Percentiles rank a stretch among this genome's conserved stretches.
Conservation (phyloP, 2,888 invertebrate genomes). For the Pristionchus entomophagus region DNA sequence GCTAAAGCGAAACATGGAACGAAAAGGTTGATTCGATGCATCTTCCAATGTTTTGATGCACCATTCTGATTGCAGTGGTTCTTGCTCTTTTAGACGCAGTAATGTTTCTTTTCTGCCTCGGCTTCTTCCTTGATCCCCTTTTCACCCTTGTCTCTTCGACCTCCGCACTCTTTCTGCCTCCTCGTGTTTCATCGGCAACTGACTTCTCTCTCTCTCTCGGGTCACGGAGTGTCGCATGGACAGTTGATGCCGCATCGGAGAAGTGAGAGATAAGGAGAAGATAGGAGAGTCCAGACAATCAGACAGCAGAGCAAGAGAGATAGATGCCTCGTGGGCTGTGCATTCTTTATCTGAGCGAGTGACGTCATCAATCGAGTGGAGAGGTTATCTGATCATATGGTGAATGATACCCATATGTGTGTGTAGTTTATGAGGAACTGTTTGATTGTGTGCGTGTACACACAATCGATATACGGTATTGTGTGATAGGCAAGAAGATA, state of each 20-base stretch:
- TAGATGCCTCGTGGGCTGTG: conserved; percentile 29
- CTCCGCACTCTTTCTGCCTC: neutral
- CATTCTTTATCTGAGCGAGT: conserved; percentile 24
- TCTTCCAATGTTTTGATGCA: too few species aligned
- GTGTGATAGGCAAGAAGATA: too few species aligned
- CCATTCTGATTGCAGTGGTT: too few species aligned
- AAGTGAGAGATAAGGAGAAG: neutral
- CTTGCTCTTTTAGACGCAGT: neutral
- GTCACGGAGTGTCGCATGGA: conserved; percentile 38
- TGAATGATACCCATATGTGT: conserved; percentile 4
- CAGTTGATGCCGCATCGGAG: neutral
- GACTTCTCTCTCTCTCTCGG: too few species aligned
- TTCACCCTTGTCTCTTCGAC: neutral
- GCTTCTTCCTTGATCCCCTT: neutral
- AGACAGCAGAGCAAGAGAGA: neutral
- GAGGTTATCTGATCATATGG: conserved; percentile 37
- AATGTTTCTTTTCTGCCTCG: neutral
- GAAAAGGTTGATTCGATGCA: too few species aligned
- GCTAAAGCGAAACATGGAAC: too few species aligned
- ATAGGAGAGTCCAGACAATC: neutral
- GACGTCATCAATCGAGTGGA: conserved; percentile 1
- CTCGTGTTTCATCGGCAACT: conserved; percentile 32
- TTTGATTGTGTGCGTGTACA: too few species aligned
- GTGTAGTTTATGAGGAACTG: conserved; percentile 20
- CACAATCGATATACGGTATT: too few species aligned